A percentile compares a stretch with the other conserved stretches of the same genome.
Evolutionary conservation across 1,140 invertebrate species (phyloP).

Genomic region (Leptopilina clavipes): DNA sequence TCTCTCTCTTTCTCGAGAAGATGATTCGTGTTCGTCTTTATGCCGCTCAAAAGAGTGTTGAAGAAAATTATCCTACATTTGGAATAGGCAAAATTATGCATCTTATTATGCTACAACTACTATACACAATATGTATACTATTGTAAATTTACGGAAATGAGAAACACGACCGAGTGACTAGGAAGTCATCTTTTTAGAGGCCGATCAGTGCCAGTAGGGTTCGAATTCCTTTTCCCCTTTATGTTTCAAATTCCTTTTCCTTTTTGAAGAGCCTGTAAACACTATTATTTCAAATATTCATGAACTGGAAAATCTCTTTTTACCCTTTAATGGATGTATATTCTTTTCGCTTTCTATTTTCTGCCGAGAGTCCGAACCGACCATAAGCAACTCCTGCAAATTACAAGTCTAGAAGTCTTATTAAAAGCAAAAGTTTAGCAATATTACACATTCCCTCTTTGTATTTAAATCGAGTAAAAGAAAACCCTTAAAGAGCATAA

Average conservation of each 20-base stretch:
- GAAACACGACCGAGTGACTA: constrained; percentile 26
- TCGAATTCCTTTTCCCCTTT: constrained; percentile 25
- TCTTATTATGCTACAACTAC: background rate
- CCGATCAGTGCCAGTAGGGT: constrained; percentile 32
- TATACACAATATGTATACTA: too few relatives aligned
- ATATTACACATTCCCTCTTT: background rate
- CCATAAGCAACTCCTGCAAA: background rate
- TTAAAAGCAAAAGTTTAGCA: constrained; percentile 15
- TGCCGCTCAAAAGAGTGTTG: background rate
- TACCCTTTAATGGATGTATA: background rate
- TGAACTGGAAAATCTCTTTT: constrained; percentile 28
- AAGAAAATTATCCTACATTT: constrained; percentile 19
- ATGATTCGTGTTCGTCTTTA: constrained; percentile 4
- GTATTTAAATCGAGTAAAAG: background rate
- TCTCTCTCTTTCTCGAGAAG: too few relatives aligned
- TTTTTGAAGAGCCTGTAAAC: constrained; percentile 27
- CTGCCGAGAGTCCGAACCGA: background rate
- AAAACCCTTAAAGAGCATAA: background rate
- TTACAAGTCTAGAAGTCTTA: background rate
- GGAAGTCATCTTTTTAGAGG: constrained; percentile 1
- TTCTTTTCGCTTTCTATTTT: constrained; percentile 15
- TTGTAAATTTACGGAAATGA: background rate
- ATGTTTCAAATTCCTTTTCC: constrained; percentile 31
- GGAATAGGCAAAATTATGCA: constrained; percentile 20
- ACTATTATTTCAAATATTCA: constrained; percentile 27